Conservation (phyloP, 1,140 invertebrate genomes). For the Artemia franciscana region DNA sequence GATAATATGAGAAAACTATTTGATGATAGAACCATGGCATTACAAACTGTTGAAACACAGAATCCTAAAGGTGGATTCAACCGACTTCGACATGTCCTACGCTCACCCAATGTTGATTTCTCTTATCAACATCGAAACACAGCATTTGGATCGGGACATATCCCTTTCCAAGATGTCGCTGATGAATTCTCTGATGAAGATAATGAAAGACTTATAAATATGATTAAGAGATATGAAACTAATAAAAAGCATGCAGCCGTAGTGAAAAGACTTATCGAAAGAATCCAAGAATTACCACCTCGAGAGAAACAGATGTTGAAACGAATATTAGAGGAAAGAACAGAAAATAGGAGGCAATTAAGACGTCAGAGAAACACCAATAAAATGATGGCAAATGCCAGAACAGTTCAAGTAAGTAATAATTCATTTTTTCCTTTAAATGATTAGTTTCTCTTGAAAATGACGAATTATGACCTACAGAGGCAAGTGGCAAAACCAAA, state of each 20-base stretch:
- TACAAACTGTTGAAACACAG: neutral
- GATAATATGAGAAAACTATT: neutral
- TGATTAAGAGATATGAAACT: neutral
- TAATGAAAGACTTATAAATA: neutral
- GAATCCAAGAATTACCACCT: neutral
- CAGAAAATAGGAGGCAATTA: neutral
- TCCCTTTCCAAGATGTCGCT: neutral
- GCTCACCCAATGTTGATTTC: neutral
- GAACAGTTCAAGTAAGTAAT: no score
- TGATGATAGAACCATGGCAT: neutral
- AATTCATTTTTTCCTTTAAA: no score
- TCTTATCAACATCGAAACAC: neutral
- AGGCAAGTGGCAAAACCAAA: no score
- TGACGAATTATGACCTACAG: no score
- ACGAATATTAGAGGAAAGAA: neutral
- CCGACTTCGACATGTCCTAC: neutral
- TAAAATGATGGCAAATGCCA: no score
- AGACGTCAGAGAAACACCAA: neutral
- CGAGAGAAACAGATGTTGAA: neutral
- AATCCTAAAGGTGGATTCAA: neutral
- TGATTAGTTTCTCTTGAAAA: no score
- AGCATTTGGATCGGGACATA: conserved; percentile 3
- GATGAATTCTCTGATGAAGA: neutral
- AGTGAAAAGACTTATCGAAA: neutral
- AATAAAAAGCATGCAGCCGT: neutral